Evolutionary conservation across 1,140 invertebrate species (phyloP).

Genomic region (Odontomachus brunneus): DNA sequence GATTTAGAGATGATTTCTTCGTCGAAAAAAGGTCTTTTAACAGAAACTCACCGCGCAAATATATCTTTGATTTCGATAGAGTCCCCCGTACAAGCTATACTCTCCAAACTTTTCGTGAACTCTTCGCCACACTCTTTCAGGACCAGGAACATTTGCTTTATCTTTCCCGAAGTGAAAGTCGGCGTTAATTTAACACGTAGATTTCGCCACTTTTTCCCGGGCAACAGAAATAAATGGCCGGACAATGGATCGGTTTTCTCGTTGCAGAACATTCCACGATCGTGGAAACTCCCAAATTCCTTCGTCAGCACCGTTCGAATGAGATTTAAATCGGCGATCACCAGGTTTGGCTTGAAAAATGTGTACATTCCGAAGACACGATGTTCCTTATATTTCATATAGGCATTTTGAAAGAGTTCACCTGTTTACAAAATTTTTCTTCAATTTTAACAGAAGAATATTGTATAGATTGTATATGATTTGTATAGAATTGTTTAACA

Average conservation of each 20-base stretch:
- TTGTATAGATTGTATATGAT: too few relatives aligned
- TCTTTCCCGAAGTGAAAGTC: slow-evolving; percentile 86
- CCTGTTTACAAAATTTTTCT: slow-evolving; percentile 38
- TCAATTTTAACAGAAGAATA: neutral
- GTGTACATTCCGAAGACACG: slow-evolving; percentile 83
- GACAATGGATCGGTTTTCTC: slow-evolving; percentile 85
- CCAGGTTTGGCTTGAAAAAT: slow-evolving; percentile 83
- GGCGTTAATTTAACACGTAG: slow-evolving; percentile 86
- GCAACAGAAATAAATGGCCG: slow-evolving; percentile 85
- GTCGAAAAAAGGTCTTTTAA: neutral
- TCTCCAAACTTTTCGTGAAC: slow-evolving; percentile 73
- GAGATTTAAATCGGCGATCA: slow-evolving; percentile 84
- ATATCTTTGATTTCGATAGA: slow-evolving; percentile 83
- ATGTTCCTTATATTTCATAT: slow-evolving; percentile 58
- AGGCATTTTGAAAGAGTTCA: slow-evolving; percentile 59
- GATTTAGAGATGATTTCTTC: neutral
- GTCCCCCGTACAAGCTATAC: slow-evolving; percentile 62
- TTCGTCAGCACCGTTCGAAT: slow-evolving; percentile 84
- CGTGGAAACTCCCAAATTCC: slow-evolving; percentile 85
- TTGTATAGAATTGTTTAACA: too few relatives aligned
- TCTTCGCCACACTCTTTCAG: slow-evolving; percentile 82
- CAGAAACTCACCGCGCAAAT: slow-evolving; percentile 78
- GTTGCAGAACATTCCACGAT: slow-evolving; percentile 82
- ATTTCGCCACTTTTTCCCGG: slow-evolving; percentile 85
- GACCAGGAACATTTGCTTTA: slow-evolving; percentile 86